Evolutionary conservation across 2,113 vertebrate genomes (phyloP).

Genomic region (Leptobrachium ailaonicum): DNA sequence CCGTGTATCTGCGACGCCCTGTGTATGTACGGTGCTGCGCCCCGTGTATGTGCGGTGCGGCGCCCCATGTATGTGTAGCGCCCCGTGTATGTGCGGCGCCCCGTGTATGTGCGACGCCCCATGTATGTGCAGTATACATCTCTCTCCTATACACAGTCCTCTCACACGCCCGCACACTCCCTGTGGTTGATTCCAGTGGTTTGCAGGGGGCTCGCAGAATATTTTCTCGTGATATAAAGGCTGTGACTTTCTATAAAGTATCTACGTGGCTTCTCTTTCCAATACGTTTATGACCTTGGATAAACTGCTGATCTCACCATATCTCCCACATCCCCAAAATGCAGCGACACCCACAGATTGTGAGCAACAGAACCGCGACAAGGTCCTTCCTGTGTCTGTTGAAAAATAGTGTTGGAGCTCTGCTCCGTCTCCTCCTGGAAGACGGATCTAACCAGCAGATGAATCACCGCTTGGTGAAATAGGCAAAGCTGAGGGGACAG

Average conservation of each 20-base stretch:
- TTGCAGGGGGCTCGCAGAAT: neutral
- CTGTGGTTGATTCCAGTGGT: neutral
- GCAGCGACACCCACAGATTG: constrained; percentile 5
- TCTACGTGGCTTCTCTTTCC: neutral
- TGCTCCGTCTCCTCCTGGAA: neutral
- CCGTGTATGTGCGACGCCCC: no score
- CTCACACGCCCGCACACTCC: no score
- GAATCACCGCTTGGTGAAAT: neutral
- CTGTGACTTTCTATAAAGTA: neutral
- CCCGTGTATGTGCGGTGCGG: no score
- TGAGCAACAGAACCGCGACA: constrained; percentile 38
- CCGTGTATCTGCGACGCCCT: no score
- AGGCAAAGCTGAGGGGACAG: no score
- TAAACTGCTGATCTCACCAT: neutral
- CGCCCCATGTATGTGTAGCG: no score
- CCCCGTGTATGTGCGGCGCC: no score
- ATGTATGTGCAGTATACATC: no score
- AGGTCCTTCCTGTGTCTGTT: neutral
- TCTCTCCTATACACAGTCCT: neutral
- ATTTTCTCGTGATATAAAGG: neutral
- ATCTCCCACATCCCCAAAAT: neutral
- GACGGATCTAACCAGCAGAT: neutral
- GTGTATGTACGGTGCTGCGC: no score
- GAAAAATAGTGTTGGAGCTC: neutral
- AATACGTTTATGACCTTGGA: neutral